Evolutionary conservation across 2,888 invertebrate genomes (phyloP), one percentile per base, ranked within the genome.

Genomic region (Meiosimyza decipiens): DNA sequence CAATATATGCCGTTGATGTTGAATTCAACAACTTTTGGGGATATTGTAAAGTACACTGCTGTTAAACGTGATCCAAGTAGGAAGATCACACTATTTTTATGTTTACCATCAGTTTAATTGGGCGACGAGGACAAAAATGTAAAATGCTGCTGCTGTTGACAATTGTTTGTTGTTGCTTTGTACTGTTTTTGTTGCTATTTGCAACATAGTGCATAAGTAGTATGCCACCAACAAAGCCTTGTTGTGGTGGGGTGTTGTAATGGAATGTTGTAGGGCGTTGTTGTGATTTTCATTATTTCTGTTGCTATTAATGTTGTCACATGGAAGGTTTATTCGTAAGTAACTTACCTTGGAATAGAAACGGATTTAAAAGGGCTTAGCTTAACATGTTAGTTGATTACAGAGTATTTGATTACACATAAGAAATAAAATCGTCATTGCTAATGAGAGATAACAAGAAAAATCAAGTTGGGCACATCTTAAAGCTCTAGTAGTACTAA

Each of bases 31-130:
- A 28, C 28, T 40, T 40, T 40, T 40, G 40, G 40, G 40, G 40
- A 40, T 40, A 40, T 40, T 40, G 40, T 9, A 40, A 40, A 40
- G 55, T 9, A 54, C 12, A n/a, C n/a, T 13, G 49, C 40, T n/a
- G 49, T 52, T 54, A 62, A 76, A 76, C 77, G 76, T 77, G 77
- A 77, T 77, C 76, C 74, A 71, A 74, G 75, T 74, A 76, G 72
- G 74, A 76, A 76, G 76, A 77, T 76, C 76, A 75, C 77, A 76
- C 76, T 75, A 73, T 76, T 77, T 72, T 72, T 73, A 71, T 73
- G 72, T 73, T 69, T 67, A 40, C 40, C 40, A 40, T 40, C 59
- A 62, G 60, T 64, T 55, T 74, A 65, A 75, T 68, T 72, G 74
- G 65, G 62, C 52, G 33, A 52, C 16, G 54, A 9, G 47, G 16